These are phyloP conservation scores for Jacana jacana DNA, from an alignment of 2,113 vertebrate genomes.

Conservation along the genomic window DNA sequence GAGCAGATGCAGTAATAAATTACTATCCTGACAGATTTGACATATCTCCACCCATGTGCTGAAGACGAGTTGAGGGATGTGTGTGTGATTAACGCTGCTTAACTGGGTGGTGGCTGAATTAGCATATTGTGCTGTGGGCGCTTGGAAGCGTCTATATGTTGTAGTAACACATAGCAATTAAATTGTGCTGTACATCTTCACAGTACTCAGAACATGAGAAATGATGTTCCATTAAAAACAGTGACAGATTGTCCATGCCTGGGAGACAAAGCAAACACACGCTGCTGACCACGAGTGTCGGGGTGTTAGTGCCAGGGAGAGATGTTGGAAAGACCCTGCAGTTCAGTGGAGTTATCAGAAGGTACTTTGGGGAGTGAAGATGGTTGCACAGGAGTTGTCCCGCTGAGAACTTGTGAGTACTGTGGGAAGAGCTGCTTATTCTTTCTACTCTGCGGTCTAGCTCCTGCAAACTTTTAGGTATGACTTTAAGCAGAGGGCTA, in stretches of 20 bases:
- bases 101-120: constrained; percentile 26
- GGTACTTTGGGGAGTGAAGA: background rate
- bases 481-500: background rate
- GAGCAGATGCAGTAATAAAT: constrained; percentile 34
- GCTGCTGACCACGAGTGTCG: background rate
- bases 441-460: background rate
- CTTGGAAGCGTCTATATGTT: background rate
- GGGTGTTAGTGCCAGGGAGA: background rate
- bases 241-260: background rate
- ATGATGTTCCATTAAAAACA: background rate
- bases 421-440: background rate
- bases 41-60: constrained; percentile 22
- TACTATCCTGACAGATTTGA: background rate
- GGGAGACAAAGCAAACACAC: background rate
- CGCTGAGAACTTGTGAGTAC: background rate
- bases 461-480: background rate
- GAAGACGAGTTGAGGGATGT: constrained; percentile 2
- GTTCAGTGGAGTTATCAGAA: background rate
- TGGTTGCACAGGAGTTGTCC: background rate
- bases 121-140: background rate
- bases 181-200: background rate
- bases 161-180: constrained; percentile 26
- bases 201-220: background rate
- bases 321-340: background rate
- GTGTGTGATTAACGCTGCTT: constrained; percentile 14